Evolutionary conservation across 2,113 vertebrate genomes (phyloP).

Genomic region (Eublepharis macularius): DNA sequence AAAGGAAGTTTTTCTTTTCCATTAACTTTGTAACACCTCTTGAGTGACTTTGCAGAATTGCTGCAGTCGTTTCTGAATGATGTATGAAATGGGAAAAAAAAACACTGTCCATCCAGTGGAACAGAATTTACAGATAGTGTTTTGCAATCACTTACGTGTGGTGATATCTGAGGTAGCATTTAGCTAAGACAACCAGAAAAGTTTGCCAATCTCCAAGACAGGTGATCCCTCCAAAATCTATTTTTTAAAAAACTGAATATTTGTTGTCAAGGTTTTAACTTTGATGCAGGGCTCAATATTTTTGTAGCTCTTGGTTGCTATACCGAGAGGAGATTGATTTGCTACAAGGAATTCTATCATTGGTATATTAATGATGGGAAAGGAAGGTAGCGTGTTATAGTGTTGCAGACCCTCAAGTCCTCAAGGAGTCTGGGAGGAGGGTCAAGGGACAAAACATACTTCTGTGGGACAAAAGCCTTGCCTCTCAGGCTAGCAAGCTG

Average conservation of each 20-base stretch:
- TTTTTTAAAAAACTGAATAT: neutral
- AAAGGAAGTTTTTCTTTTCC: conserved; percentile 44
- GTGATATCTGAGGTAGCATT: conserved; percentile 30
- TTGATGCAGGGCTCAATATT: no score
- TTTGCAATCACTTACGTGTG: neutral
- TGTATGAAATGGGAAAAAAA: conserved; percentile 26
- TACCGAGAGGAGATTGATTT: neutral
- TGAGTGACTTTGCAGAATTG: conserved; percentile 41
- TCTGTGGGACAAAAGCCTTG: no score
- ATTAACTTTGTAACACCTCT: conserved; percentile 14
- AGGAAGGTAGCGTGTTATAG: no score
- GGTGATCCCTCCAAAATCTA: neutral
- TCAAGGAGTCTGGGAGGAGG: no score
- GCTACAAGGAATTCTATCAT: neutral
- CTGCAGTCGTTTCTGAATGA: conserved; percentile 40
- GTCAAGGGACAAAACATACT: no score
- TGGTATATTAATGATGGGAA: no score
- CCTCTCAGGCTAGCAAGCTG: no score
- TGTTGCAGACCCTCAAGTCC: no score
- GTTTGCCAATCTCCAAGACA: neutral
- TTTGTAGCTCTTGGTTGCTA: neutral
- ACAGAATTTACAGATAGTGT: conserved; percentile 5
- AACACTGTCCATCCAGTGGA: conserved; percentile 37
- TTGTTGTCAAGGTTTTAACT: neutral
- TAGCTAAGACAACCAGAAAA: conserved; percentile 31